phyloP scores from a whole-genome alignment of 2,113 vertebrate species.

The Urocitellus parryii region DNA sequence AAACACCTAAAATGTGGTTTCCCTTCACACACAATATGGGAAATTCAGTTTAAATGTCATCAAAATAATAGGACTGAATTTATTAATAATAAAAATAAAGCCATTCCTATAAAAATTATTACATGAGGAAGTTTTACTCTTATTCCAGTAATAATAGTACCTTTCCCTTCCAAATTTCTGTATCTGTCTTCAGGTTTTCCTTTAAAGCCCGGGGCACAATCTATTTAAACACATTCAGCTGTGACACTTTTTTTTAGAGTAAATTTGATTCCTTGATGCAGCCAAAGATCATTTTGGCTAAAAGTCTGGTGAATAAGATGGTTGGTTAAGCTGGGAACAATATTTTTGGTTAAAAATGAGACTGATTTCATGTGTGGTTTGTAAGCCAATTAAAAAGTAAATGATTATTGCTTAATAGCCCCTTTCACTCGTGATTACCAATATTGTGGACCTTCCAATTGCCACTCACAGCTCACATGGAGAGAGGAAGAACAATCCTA shows the following conservation, averaged over 20 bases:
- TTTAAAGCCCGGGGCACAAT: background rate
- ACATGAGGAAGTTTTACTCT: background rate
- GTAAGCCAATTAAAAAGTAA: conserved; percentile 38
- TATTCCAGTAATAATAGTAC: background rate
- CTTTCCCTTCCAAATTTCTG: background rate
- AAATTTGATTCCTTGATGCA: conserved; percentile 28
- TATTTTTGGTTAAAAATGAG: conserved; percentile 53
- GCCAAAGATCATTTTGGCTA: conserved; percentile 37
- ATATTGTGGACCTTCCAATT: background rate
- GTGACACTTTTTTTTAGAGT: background rate
- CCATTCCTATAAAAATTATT: background rate
- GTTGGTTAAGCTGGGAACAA: conserved; percentile 9
- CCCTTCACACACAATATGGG: background rate
- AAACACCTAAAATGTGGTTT: background rate
- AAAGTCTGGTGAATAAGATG: conserved; percentile 22
- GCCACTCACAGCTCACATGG: background rate
- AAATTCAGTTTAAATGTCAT: conserved; percentile 11
- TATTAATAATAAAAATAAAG: conserved; percentile 1
- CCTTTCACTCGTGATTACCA: background rate
- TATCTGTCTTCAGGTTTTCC: conserved; percentile 25
- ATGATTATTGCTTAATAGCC: background rate
- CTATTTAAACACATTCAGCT: conserved; percentile 9
- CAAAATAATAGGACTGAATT: background rate
- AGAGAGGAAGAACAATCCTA: conserved; percentile 16
- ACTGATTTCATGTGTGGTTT: conserved; percentile 27